A percentile compares a stretch with the other conserved stretches of the same genome.
These are phyloP conservation scores for Euglossa dilemma DNA, from an alignment of 1,140 invertebrate genomes.

Conservation along the genomic window DNA sequence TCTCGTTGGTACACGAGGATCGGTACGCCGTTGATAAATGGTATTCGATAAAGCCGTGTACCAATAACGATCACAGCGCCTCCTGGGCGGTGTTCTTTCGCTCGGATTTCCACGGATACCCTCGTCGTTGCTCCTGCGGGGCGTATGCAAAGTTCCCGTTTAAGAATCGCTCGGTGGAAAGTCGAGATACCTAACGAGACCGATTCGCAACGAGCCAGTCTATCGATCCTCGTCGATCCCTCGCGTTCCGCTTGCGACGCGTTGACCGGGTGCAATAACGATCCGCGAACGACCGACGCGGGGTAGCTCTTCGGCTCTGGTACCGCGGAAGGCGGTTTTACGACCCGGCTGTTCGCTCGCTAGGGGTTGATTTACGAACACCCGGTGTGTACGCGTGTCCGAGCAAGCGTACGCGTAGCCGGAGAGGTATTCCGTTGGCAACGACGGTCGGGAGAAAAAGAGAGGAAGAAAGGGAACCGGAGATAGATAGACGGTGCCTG, in stretches of 20 bases:
- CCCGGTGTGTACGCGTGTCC: constrained; percentile 19
- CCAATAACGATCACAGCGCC: neutral
- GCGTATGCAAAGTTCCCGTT: neutral
- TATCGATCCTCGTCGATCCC: constrained; percentile 20
- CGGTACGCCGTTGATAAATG: neutral
- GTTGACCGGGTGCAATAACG: constrained; percentile 17
- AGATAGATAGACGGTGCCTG: neutral
- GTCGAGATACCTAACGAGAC: neutral
- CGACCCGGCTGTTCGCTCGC: neutral
- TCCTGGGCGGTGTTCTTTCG: no score
- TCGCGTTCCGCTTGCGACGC: neutral
- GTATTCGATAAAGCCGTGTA: neutral
- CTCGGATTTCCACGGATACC: neutral
- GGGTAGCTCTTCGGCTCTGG: neutral
- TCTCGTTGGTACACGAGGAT: neutral
- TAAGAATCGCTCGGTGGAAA: neutral
- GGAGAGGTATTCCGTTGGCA: no score
- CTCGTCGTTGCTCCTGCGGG: neutral
- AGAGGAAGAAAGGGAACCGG: neutral
- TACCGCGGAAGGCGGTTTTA: neutral
- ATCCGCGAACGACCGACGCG: neutral
- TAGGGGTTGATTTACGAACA: constrained; percentile 61
- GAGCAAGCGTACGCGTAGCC: neutral
- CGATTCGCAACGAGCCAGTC: neutral
- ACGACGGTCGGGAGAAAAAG: neutral